Percentiles rank a stretch among this genome's conserved stretches.
Conservation (phyloP, 2,888 invertebrate genomes). For the Pyrgus malvae region DNA sequence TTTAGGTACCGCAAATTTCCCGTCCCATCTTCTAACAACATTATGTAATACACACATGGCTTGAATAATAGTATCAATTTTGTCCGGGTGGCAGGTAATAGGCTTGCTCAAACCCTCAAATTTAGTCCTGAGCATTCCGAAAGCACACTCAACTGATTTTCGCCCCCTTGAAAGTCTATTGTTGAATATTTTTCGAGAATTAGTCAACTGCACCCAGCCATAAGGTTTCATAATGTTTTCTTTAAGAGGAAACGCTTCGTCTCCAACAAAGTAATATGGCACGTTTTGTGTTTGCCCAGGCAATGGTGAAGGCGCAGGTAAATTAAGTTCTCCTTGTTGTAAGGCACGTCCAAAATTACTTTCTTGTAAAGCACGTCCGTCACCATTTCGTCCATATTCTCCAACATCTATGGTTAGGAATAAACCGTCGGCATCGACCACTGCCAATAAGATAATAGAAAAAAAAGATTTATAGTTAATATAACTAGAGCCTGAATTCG, state of each 20-base stretch:
- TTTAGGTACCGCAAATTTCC: too few relatives aligned
- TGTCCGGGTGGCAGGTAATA: too few relatives aligned
- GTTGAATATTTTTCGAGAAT: conserved; percentile 15
- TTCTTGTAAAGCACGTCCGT: conserved; percentile 19
- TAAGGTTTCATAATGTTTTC: conserved; percentile 20
- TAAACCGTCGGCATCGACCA: conserved; percentile 31
- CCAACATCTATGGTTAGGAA: conserved; percentile 34
- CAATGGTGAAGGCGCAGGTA: not conserved
- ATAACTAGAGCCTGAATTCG: conserved; percentile 12
- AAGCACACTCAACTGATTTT: conserved; percentile 21
- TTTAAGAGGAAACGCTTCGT: conserved; percentile 1
- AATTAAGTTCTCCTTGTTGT: not conserved
- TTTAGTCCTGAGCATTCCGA: conserved; percentile 20
- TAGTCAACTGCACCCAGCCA: conserved; percentile 8
- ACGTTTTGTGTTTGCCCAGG: not conserved
- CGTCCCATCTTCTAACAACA: too few relatives aligned
- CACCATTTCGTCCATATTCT: conserved; percentile 34
- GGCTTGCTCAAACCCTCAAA: too few relatives aligned
- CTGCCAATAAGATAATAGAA: conserved; percentile 36
- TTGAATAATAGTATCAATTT: too few relatives aligned
- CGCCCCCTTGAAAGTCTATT: conserved; percentile 13
- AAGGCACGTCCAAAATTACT: conserved; percentile 3
- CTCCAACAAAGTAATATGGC: conserved; percentile 18
- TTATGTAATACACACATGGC: too few relatives aligned
- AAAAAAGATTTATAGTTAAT: conserved; percentile 35